Evolutionary conservation across 2,888 invertebrate species (phyloP), one percentile per base, ranked within the genome.

Genomic region (Chironomus riparius): DNA sequence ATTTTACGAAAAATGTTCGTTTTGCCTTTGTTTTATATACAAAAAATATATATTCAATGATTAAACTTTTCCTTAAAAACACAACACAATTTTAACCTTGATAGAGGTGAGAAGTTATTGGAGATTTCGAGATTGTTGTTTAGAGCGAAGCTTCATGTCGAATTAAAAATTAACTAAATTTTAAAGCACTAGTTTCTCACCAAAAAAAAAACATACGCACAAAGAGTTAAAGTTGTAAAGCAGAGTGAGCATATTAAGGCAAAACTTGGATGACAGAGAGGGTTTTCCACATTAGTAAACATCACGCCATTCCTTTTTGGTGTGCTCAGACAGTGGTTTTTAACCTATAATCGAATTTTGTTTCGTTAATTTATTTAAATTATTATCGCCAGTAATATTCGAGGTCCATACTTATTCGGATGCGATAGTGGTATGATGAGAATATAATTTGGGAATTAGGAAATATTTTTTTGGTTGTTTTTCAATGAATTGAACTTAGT

Each of bases 71-170:
- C 38, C 38, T n/a, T 38, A 38, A 38, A 38, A 38, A 15, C 50
- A 15, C 50, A 15, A 15, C 56, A 65, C 38, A 65, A 65, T 24
- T 65, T 10, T 71, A 71, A 71, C 71, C 71, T 71, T 71, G 71
- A 28, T 61, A 71, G 71, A 71, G 71, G 71, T 71, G 71, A 71
- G 56, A 71, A 71, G 24, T 61, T 50, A 71, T 56, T 71, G 61
- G 56, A 71, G 71, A 56, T 71, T 71, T 71, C 28, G 24, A 15
- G 56, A 56, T 56, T 56, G 56, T 56, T 56, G 15, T 56, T 56
- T 18, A 56, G 18, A 56, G 18, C 6, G 38, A 38, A 38, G 38
- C 38, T 15, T 56, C 56, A 56, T 56, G 18, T 56, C 18, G 15
- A 56, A 56, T 38, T 56, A 38, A 56, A 38, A 38, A 38, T 38